Evolutionary conservation across 2,113 vertebrate species (phyloP), one percentile per base, ranked within the genome.

Genomic region (Emydocephalus ijimae): DNA sequence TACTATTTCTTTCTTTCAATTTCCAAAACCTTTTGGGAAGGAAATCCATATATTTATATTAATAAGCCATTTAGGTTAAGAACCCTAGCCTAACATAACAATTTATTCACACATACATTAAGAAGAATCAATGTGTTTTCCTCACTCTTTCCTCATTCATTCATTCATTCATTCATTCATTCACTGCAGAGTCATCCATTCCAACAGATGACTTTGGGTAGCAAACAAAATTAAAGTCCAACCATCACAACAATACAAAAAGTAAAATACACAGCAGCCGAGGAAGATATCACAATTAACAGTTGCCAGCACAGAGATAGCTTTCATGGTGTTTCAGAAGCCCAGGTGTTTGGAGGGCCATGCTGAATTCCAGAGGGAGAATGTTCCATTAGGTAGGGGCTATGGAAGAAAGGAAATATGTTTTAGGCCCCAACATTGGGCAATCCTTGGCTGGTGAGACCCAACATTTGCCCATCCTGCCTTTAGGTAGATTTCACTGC

Each of bases 21-120:
- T 87, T 48, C 14, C 64, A 55, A 56, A 69, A 55, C 6, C 24
- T n/a, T 89, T 43, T 9, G 20, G 1, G 18, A 56, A 87, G 93
- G 43, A 24, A 94, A 93, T 92, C 89, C 92, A 92, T 57, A 69
- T 91, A 94, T 57, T 45, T 94, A 55, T 5, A 1, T 94, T 94
- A 89, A 94, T 96, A 91, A 94, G 29, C 29, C 88, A 94, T 93
- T 96, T 91, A 94, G 93, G 92, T 93, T 89, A 92, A 89, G 92
- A 93, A 94, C n/a, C 26, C 91, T 48, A 91, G 48, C 48, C 48
- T 50, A 50, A 45, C 48, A 54, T 94, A 96, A 92, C 39, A 89
- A 86, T 89, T 91, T 91, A 95, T 94, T 91, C 91, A 89, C 23
- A 55, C 23, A 11, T 69, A 10, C 3, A 29, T 55, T 92, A 34